Evolutionary conservation across 2,113 vertebrate genomes (phyloP), one percentile per base, ranked within the genome.

Genomic region (Mandrillus leucophaeus): DNA sequence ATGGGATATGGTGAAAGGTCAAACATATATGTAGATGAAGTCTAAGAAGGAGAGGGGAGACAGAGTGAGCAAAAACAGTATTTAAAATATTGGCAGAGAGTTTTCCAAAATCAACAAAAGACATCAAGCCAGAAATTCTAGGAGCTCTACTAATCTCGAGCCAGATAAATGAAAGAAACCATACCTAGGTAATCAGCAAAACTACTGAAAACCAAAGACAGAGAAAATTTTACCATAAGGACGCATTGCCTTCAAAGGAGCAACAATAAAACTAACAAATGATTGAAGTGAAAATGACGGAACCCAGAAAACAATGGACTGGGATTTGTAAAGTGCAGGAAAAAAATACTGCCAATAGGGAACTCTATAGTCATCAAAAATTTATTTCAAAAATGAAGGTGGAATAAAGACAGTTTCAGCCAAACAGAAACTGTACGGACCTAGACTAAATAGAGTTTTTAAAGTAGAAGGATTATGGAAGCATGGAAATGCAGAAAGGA

Each of bases 251-350:
- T 70, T 83, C 57, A 85, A 76, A 68, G 45, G 32, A 84, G 30
- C 48, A 92, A 89, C 11, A 48, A 52, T 93, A 40, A 93, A 86
- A 95, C 55, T 59, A 87, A 87, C 16, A 76, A 81, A 64, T 91
- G 23, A 88, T 73, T 73, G 48, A 55, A 76, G 66, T 38, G 38
- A n/a, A 82, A 82, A 88, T 87, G 18, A 50, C n/a, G 17, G 25
- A 83, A 83, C 27, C 38, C 35, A 82, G 35, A 68, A 94, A 92
- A 68, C 76, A 90, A n/a, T 70, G 27, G 83, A 48, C 72, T 94
- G 59, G 8, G 76, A 76, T 95, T 75, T 70, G 35, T n/a, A 70
- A 83, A 78, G 5, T 78, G 4, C 50, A 83, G 32, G 40, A 76
- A 81, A 88, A 91, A 73, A 90, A 92, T 81, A 93, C 6, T 68